Conservation (phyloP, 2,113 vertebrate genomes). For the Martes martes region DNA sequence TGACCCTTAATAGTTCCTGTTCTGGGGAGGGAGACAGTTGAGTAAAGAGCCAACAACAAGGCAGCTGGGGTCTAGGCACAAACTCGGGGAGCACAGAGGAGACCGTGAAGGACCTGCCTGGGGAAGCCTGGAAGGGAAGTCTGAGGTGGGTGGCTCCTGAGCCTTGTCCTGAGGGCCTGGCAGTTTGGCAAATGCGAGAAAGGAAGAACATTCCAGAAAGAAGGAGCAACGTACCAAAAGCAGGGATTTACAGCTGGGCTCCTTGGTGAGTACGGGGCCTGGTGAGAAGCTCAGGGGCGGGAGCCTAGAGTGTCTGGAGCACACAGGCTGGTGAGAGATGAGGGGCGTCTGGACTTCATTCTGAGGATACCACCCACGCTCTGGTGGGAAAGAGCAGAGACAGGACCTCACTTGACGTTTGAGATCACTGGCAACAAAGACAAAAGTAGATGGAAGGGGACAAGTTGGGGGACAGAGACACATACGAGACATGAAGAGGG, state of each 20-base stretch:
- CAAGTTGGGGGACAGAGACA: not conserved
- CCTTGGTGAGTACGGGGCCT: not conserved
- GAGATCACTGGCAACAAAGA: not conserved
- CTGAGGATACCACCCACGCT: accelerated
- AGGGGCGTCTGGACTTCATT: not conserved
- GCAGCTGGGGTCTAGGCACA: not conserved
- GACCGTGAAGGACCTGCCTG: too few relatives aligned
- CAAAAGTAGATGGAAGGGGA: not conserved
- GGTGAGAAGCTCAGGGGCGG: not conserved
- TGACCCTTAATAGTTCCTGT: not conserved
- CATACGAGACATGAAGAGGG: accelerated
- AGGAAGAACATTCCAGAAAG: constrained; percentile 1
- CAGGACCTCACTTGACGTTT: not conserved
- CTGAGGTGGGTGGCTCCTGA: accelerated
- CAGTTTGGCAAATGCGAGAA: not conserved
- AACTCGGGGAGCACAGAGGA: not conserved
- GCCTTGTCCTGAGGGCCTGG: not conserved
- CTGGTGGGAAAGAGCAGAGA: not conserved
- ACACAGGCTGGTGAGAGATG: not conserved
- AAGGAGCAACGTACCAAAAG: not conserved
- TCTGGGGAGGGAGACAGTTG: not conserved
- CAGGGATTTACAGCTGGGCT: not conserved
- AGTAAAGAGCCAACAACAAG: not conserved
- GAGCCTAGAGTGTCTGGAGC: not conserved
- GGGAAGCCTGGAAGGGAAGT: not conserved